phyloP scores from a whole-genome alignment of 1,140 invertebrate genomes.

The Maconellicoccus hirsutus region DNA sequence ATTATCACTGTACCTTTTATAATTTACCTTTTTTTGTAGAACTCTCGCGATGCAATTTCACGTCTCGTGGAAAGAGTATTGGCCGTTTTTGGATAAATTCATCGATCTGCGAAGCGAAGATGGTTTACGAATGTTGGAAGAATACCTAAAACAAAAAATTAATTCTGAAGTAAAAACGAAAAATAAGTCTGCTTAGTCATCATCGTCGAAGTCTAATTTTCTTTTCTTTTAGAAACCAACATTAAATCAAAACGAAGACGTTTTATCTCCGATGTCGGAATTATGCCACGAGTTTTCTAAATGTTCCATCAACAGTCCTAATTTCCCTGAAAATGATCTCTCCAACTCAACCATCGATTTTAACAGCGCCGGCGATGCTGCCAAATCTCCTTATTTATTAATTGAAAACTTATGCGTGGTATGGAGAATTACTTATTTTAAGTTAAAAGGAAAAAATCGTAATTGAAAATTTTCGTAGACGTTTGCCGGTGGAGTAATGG shows the following conservation, averaged over 20 bases:
- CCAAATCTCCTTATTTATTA: not conserved
- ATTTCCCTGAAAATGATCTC: not conserved
- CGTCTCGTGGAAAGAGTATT: slow-evolving; percentile 77
- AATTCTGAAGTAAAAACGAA: not conserved
- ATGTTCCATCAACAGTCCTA: not conserved
- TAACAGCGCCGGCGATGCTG: not conserved
- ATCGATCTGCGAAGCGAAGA: slow-evolving; percentile 56
- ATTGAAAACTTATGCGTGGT: not conserved
- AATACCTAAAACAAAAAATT: slow-evolving; percentile 48
- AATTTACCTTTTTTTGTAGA: slow-evolving; percentile 35
- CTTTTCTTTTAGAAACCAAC: slow-evolving; percentile 31
- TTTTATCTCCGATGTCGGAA: slow-evolving; percentile 39
- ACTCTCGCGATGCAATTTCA: slow-evolving; percentile 60
- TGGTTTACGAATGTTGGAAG: slow-evolving; percentile 60
- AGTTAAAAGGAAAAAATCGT: no score
- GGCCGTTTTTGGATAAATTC: slow-evolving; percentile 72
- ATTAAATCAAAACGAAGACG: not conserved
- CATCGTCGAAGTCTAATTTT: no score
- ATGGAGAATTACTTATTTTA: no score
- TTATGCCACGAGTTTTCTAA: slow-evolving; percentile 39
- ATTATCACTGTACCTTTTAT: not conserved
- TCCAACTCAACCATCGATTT: not conserved
- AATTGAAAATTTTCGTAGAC: no score
- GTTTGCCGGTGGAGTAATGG: not conserved
- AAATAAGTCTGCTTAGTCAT: no score